Conservation (phyloP, 2,797 vertebrate genomes). For the Myiotriccus ornatus region DNA sequence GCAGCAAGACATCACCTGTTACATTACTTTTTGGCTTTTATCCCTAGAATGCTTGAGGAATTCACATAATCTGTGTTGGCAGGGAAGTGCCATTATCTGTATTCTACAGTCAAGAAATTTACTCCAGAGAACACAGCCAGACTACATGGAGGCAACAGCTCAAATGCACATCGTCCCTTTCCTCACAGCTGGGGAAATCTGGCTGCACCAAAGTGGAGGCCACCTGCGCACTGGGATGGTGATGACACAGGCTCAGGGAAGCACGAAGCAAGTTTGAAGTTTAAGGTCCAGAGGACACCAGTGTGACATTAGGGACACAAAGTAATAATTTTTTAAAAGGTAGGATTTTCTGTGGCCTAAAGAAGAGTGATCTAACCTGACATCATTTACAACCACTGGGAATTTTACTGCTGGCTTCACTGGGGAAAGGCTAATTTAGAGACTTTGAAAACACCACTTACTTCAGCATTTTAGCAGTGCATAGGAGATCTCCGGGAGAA, state of each 20-base stretch:
- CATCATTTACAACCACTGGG: background rate
- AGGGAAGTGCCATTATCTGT: constrained; percentile 2
- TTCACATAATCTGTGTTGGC: background rate
- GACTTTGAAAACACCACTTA: background rate
- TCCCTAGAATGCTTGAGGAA: constrained; percentile 16
- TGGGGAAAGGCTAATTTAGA: background rate
- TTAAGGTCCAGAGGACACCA: background rate
- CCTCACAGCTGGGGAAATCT: background rate
- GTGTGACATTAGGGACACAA: background rate
- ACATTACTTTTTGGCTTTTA: constrained; percentile 30
- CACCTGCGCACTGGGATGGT: background rate
- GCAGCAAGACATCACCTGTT: constrained; percentile 17
- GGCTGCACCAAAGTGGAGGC: background rate
- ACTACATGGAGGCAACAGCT: background rate
- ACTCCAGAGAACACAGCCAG: background rate
- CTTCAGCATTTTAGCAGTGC: background rate
- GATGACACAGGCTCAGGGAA: background rate
- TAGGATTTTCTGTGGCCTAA: background rate
- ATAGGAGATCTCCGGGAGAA: background rate
- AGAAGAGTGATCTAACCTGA: background rate
- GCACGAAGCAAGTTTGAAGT: background rate
- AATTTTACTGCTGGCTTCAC: constrained; percentile 9
- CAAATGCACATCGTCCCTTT: background rate
- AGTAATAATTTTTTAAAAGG: background rate
- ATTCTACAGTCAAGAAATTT: background rate